These are phyloP conservation scores for Notarius quadriscutis DNA, from an alignment of 2,113 vertebrate species.

Conservation along the genomic window DNA sequence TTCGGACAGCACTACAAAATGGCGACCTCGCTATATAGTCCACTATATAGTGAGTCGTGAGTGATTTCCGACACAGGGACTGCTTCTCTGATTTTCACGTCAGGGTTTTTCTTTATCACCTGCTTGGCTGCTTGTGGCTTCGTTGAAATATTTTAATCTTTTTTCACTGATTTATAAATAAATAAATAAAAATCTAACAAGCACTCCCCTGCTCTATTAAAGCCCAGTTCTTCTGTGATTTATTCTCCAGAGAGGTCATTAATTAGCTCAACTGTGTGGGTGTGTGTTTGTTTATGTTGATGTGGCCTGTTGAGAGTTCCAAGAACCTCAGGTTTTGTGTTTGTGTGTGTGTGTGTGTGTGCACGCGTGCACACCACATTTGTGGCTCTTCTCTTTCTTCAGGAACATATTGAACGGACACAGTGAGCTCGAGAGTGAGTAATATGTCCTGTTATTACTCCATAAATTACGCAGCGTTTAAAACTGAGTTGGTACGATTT, in stretches of 20 bases:
- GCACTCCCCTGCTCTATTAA: neutral
- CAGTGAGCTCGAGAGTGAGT: neutral
- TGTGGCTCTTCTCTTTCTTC: neutral
- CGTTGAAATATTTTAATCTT: neutral
- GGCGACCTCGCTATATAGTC: no score
- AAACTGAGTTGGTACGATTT: neutral
- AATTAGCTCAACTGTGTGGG: slow-evolving; percentile 8
- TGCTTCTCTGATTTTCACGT: neutral
- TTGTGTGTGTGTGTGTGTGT: slow-evolving; percentile 39
- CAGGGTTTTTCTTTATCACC: neutral
- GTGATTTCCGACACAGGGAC: no score
- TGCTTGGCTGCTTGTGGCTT: neutral
- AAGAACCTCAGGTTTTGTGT: neutral
- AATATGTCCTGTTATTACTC: neutral
- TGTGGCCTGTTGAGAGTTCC: neutral
- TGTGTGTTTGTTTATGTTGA: slow-evolving; percentile 29
- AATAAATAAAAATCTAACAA: neutral
- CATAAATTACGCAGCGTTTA: neutral
- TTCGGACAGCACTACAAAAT: no score
- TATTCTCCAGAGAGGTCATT: slow-evolving; percentile 17
- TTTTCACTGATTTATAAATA: neutral
- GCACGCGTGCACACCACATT: no score
- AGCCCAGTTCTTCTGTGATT: neutral
- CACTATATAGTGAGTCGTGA: no score
- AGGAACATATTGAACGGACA: neutral